Evolutionary conservation across 1,140 invertebrate species (phyloP).

Genomic region (Zaprionus inermis): DNA sequence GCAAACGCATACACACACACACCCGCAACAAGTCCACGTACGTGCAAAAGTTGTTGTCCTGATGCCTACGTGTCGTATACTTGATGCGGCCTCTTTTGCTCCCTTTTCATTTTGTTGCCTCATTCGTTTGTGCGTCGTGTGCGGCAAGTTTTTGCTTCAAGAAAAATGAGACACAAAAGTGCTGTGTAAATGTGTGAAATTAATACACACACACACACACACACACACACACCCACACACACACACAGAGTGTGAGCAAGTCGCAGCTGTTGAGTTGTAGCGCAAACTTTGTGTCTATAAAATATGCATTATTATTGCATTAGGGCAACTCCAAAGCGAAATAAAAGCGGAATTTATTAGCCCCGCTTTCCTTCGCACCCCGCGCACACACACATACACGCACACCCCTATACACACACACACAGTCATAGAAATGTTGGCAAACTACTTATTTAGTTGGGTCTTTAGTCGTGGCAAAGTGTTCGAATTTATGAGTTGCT

Average conservation of each 20-base stretch:
- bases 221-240: constrained; percentile 10
- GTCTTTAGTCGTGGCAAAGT: constrained; percentile 30
- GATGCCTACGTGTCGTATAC: constrained; percentile 51
- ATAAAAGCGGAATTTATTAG: constrained; percentile 60
- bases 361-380: no score
- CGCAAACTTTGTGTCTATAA: constrained; percentile 53
- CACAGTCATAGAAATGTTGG: constrained; percentile 5
- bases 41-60: constrained; percentile 49
- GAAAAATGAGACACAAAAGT: constrained; percentile 68
- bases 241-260: constrained; percentile 1
- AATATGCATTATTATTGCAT: constrained; percentile 67
- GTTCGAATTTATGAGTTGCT: constrained; percentile 60
- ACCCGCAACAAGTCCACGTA: constrained; percentile 54
- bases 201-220: constrained; percentile 48
- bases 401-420: not conserved
- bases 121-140: constrained; percentile 19
- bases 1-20: constrained; percentile 12
- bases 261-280: constrained; percentile 26
- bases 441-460: constrained; percentile 51
- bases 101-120: constrained; percentile 14
- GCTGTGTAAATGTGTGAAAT: constrained; percentile 70
- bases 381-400: not conserved
- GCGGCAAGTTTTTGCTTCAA: constrained; percentile 45
- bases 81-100: constrained; percentile 19
- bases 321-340: constrained; percentile 44